Conservation (phyloP, 2,888 invertebrate species). For the Neoscelio sp. region DNA sequence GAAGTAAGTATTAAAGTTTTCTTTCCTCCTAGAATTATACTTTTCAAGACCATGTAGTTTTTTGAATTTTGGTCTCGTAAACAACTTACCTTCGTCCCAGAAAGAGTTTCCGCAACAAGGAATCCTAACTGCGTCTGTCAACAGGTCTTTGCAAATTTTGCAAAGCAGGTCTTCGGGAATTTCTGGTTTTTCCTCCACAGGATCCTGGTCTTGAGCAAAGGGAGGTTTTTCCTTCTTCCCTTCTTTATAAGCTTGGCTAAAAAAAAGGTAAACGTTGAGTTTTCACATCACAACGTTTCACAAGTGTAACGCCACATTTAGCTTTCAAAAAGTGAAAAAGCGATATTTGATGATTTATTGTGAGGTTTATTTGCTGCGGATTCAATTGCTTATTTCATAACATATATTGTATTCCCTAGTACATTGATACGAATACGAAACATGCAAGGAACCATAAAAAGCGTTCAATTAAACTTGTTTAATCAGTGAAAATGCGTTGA, state of each 20-base stretch:
- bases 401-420: too few relatives aligned
- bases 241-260: conserved; percentile 91
- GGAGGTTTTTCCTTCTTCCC: conserved; percentile 89
- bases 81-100: conserved; percentile 96
- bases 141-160: conserved; percentile 95
- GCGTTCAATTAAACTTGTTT: too few relatives aligned
- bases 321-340: conserved; percentile 54
- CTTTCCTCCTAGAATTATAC: too few relatives aligned
- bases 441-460: too few relatives aligned
- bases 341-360: conserved; percentile 26
- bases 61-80: not conserved
- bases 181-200: conserved; percentile 85
- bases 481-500: too few relatives aligned
- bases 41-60: too few relatives aligned
- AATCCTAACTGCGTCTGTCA: conserved; percentile 98
- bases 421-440: too few relatives aligned
- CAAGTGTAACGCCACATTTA: conserved; percentile 3
- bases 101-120: conserved; percentile 99
- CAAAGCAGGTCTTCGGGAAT: conserved; percentile 97
- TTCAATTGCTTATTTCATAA: too few relatives aligned
- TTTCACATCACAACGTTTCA: too few relatives aligned
- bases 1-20: too few relatives aligned
- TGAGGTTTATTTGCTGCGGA: too few relatives aligned
- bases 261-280: conserved; percentile 27
- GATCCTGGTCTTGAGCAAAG: conserved; percentile 85